Percentiles rank a stretch among this genome's conserved stretches.
Evolutionary conservation across 2,113 vertebrate genomes (phyloP).

Genomic region (Thermophis baileyi): DNA sequence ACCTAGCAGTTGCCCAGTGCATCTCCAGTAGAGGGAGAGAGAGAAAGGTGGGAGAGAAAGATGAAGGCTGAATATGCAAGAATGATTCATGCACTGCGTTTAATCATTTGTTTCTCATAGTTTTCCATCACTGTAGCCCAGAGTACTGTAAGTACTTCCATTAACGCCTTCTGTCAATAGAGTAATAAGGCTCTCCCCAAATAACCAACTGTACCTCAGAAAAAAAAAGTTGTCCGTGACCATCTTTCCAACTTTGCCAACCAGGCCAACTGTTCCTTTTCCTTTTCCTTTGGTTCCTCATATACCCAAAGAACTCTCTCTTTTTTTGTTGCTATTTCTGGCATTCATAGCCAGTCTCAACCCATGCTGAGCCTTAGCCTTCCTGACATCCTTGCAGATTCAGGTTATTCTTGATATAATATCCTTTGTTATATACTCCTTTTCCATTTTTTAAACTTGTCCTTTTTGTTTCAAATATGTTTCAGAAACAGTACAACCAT

Average conservation of each 20-base stretch:
- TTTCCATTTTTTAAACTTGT: not conserved
- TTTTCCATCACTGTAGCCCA: not conserved
- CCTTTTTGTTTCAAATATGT: not conserved
- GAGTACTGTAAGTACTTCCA: not conserved
- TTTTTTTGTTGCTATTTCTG: not conserved
- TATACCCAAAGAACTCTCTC: not conserved
- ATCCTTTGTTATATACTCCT: not conserved
- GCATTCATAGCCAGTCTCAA: not conserved
- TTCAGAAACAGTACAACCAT: not conserved
- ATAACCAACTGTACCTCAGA: not conserved
- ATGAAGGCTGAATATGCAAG: not conserved
- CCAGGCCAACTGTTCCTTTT: not conserved
- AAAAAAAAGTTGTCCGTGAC: not conserved
- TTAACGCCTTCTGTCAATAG: not conserved
- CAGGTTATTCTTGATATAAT: not conserved
- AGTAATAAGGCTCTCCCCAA: not conserved
- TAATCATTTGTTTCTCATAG: not conserved
- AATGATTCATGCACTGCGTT: not conserved
- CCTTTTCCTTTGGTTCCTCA: not conserved
- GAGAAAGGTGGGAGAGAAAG: not conserved
- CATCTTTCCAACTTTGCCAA: not conserved
- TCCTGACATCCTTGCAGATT: not conserved
- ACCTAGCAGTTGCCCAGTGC: not conserved
- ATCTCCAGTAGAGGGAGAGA: not conserved
- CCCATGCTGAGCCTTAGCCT: not conserved